A percentile compares a stretch with the other conserved stretches of the same genome.
Evolutionary conservation across 2,113 vertebrate genomes (phyloP).

Genomic region (Austrofundulus limnaeus): DNA sequence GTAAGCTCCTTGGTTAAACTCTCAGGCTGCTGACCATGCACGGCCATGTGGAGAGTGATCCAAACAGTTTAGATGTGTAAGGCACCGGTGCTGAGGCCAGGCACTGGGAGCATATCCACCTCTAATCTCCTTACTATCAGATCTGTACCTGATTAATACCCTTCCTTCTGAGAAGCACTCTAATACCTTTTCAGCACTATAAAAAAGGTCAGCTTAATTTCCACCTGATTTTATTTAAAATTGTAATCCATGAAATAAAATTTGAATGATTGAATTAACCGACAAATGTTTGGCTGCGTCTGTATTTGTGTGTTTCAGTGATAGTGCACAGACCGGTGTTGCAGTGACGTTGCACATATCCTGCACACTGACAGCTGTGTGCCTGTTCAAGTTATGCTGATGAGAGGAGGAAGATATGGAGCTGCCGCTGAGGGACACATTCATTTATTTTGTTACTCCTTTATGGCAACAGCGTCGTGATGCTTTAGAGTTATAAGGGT

Average conservation of each 20-base stretch:
- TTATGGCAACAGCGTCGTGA: slow-evolving; percentile 42
- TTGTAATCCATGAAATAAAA: slow-evolving; percentile 7
- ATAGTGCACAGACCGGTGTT: not conserved
- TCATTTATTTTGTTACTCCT: slow-evolving; percentile 62
- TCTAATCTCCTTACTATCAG: slow-evolving; percentile 80
- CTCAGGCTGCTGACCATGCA: slow-evolving; percentile 78
- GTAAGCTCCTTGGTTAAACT: slow-evolving; percentile 80
- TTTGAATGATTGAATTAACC: slow-evolving; percentile 11
- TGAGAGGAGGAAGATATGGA: slow-evolving; percentile 61
- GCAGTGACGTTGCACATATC: slow-evolving; percentile 23
- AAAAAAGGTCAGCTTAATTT: slow-evolving; percentile 53
- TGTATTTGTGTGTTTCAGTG: not conserved
- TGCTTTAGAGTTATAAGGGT: slow-evolving; percentile 71
- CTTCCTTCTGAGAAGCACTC: slow-evolving; percentile 66
- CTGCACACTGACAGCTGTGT: slow-evolving; percentile 46
- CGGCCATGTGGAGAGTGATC: slow-evolving; percentile 53
- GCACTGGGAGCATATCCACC: slow-evolving; percentile 63
- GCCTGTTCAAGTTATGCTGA: slow-evolving; percentile 63
- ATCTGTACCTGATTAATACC: slow-evolving; percentile 77
- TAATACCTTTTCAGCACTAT: slow-evolving; percentile 65
- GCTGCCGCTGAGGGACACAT: slow-evolving; percentile 53
- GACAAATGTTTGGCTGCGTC: not conserved
- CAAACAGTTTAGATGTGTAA: slow-evolving; percentile 63
- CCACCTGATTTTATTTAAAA: slow-evolving; percentile 18
- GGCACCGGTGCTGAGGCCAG: slow-evolving; percentile 55